These are phyloP conservation scores for Dysdera silvatica DNA, from an alignment of 1,140 invertebrate genomes.

Conservation along the genomic window DNA sequence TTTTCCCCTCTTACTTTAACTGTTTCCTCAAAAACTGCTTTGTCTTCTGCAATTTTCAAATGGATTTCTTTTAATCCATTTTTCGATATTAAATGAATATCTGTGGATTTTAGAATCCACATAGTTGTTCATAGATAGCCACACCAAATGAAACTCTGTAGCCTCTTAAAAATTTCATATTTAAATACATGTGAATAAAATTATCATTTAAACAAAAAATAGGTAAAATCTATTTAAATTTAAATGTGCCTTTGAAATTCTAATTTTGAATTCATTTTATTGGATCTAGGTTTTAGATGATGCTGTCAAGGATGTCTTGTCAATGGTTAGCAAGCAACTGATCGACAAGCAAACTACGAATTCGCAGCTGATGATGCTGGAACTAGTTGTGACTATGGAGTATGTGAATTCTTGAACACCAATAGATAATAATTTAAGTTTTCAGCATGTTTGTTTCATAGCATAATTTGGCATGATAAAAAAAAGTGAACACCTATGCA, in stretches of 20 bases:
- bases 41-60: background rate
- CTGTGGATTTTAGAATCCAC: background rate
- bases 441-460: too few relatives aligned
- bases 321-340: constrained; percentile 63
- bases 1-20: too few relatives aligned
- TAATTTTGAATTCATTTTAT: background rate
- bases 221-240: background rate
- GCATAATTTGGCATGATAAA: too few relatives aligned
- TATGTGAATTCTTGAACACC: constrained; percentile 53
- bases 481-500: too few relatives aligned
- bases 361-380: constrained; percentile 68
- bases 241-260: background rate
- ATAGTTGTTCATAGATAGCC: background rate
- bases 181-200: too few relatives aligned
- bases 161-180: too few relatives aligned
- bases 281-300: constrained; percentile 61
- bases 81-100: background rate
- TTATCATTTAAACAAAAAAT: too few relatives aligned
- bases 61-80: background rate
- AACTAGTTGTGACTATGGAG: constrained; percentile 73
- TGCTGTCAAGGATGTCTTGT: constrained; percentile 67
- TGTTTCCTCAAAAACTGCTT: too few relatives aligned
- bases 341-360: constrained; percentile 68
- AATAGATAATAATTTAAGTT: too few relatives aligned
- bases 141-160: too few relatives aligned